A percentile compares a stretch with the other conserved stretches of the same genome.
Evolutionary conservation across 2,888 invertebrate species (phyloP).

Genomic region (Scaeva pyrastri): DNA sequence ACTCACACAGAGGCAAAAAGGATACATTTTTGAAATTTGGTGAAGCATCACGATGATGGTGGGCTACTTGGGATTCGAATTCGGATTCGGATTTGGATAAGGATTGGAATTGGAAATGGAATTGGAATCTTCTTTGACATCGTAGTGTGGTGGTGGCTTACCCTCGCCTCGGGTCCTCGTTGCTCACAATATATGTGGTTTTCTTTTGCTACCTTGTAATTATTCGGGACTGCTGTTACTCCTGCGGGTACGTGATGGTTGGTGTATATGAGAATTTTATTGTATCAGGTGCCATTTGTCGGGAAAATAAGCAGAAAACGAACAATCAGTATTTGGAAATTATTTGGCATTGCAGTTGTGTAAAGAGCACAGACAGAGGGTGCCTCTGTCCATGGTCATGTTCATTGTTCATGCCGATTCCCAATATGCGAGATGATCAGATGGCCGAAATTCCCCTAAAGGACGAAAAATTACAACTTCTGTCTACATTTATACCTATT

Average conservation of each 20-base stretch:
- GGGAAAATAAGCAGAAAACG: conserved; percentile 6
- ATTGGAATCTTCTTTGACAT: too few relatives aligned
- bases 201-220: conserved; percentile 56
- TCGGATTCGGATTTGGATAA: too few relatives aligned
- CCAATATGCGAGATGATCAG: background rate
- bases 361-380: background rate
- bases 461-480: background rate
- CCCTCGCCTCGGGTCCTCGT: too few relatives aligned
- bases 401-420: too few relatives aligned
- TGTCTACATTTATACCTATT: too few relatives aligned
- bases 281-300: conserved; percentile 69
- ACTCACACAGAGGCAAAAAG: conserved; percentile 25
- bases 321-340: conserved; percentile 2
- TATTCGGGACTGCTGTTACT: conserved; percentile 64
- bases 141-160: too few relatives aligned
- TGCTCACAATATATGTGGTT: conserved; percentile 26
- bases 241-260: conserved; percentile 68
- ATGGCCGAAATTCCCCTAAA: background rate
- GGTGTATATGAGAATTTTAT: conserved; percentile 48
- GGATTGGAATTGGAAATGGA: too few relatives aligned
- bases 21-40: conserved; percentile 42
- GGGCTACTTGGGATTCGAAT: conserved; percentile 56
- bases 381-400: too few relatives aligned
- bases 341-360: conserved; percentile 44
- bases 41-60: conserved; percentile 21